These are phyloP conservation scores for Calephelis nemesis DNA, from an alignment of 1,140 invertebrate genomes.

Conservation along the genomic window DNA sequence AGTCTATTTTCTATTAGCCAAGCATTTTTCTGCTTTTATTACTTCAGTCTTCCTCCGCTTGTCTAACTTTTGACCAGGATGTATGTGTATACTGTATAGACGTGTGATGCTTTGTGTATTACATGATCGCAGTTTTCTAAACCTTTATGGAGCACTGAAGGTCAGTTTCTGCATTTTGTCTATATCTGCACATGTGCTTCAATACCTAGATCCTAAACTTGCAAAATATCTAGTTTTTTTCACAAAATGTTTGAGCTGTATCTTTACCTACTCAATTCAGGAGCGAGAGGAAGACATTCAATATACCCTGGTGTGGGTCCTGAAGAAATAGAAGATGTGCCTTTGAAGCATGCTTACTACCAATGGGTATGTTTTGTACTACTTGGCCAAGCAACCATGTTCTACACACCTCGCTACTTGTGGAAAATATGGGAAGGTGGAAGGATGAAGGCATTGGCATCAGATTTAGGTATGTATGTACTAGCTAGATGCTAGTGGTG, in stretches of 20 bases:
- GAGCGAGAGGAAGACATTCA: constrained; percentile 53
- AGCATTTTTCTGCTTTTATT: too few species aligned
- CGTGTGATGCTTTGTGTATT: too few species aligned
- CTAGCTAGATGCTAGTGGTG: too few species aligned
- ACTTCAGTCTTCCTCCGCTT: too few species aligned
- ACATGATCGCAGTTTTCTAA: too few species aligned
- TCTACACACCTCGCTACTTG: constrained; percentile 86
- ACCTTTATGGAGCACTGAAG: too few species aligned
- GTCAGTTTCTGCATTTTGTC: too few species aligned
- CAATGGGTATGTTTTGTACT: constrained; percentile 93
- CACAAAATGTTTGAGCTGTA: background rate
- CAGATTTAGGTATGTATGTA: constrained; percentile 49
- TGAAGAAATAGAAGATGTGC: constrained; percentile 71
- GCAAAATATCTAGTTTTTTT: background rate
- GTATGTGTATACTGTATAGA: too few species aligned
- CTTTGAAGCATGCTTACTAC: constrained; percentile 89
- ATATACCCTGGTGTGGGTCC: constrained; percentile 63
- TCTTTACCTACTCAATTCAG: constrained; percentile 28
- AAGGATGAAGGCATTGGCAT: constrained; percentile 56
- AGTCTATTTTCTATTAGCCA: too few species aligned
- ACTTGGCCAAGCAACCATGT: constrained; percentile 88
- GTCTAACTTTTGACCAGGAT: too few species aligned
- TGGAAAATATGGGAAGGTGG: constrained; percentile 90
- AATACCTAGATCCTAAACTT: too few species aligned
- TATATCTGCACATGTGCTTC: too few species aligned